Percentiles rank a stretch among this genome's conserved stretches.
Conservation (phyloP, 2,888 invertebrate genomes). For the Oligia fasciuncula region DNA sequence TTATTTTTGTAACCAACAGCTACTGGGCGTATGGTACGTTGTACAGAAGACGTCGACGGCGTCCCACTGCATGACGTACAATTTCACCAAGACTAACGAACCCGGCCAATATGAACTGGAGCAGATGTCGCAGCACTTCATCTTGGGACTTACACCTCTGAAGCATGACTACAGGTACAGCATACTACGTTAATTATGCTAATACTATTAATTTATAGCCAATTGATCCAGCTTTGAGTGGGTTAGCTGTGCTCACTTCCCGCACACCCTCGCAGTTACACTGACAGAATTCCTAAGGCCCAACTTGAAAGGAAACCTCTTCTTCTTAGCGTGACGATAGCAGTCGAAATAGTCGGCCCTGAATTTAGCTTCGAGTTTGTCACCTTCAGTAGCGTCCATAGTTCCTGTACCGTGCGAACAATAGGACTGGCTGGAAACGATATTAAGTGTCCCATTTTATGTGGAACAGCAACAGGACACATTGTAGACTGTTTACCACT, state of each 20-base stretch:
- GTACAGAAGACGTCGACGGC: constrained; percentile 95
- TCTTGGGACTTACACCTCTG: constrained; percentile 92
- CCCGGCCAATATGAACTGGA: constrained; percentile 92
- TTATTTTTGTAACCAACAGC: constrained; percentile 82
- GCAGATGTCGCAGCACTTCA: constrained; percentile 93
- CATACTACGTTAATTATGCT: neutral
- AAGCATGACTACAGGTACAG: constrained; percentile 93
- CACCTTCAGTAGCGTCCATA: neutral
- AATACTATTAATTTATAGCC: neutral
- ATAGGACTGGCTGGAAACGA: neutral
- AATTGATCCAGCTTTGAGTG: neutral
- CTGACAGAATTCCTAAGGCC: neutral
- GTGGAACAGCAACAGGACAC: neutral
- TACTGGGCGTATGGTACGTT: constrained; percentile 95
- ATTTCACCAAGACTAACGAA: constrained; percentile 93
- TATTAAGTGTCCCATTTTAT: neutral
- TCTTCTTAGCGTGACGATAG: neutral
- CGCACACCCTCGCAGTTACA: neutral
- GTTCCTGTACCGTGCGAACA: neutral
- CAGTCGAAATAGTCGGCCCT: neutral
- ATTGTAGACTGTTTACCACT: neutral
- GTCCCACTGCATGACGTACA: constrained; percentile 94
- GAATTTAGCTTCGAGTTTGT: neutral
- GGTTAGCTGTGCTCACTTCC: neutral
- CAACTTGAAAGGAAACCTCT: neutral